Evolutionary conservation across 2,888 invertebrate species (phyloP).

Genomic region (Oxytorus armatus): DNA sequence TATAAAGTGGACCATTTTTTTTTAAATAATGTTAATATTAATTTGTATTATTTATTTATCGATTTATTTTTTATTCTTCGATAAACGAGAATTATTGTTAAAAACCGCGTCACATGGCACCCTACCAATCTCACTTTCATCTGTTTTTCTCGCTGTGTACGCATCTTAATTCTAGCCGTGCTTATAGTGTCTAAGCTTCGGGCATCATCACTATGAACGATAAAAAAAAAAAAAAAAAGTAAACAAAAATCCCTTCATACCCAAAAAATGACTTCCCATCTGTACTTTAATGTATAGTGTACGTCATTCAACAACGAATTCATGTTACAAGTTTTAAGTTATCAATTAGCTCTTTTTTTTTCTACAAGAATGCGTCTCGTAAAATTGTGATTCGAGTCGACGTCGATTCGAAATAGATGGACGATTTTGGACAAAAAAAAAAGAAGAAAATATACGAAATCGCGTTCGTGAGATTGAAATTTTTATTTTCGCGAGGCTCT

Average conservation of each 20-base stretch:
- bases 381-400: conserved; percentile 6
- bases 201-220: conserved; percentile 8
- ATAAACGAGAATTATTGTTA: not conserved
- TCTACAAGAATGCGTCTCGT: conserved; percentile 15
- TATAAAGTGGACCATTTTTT: not conserved
- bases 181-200: conserved; percentile 29
- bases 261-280: not conserved
- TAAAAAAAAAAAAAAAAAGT: conserved; percentile 22
- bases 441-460: conserved; percentile 9
- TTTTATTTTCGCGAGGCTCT: not conserved
- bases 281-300: not conserved
- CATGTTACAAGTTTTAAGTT: conserved; percentile 21
- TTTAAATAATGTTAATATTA: no score
- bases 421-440: conserved; percentile 8
- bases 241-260: not conserved
- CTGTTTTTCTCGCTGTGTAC: conserved; percentile 43
- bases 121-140: conserved; percentile 20
- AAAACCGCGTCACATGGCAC: conserved; percentile 1
- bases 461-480: conserved; percentile 26
- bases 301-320: conserved; percentile 61
- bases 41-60: not conserved
- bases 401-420: conserved; percentile 1
- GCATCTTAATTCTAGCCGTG: conserved; percentile 19
- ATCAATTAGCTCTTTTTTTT: conserved; percentile 10
- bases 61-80: not conserved